phyloP scores from a whole-genome alignment of 2,113 vertebrate species.

The Mesoclemmys tuberculata region DNA sequence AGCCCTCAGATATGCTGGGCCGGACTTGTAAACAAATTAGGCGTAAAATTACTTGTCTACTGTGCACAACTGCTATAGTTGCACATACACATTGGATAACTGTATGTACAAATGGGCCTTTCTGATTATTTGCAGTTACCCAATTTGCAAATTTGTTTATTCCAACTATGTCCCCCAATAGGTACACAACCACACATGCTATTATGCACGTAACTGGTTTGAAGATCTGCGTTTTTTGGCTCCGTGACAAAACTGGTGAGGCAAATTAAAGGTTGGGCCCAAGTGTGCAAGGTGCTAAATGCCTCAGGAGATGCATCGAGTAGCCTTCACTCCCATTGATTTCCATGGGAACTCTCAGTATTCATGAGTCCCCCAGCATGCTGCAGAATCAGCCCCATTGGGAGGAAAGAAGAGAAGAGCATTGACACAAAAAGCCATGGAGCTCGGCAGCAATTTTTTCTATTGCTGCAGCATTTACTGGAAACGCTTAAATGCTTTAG shows the following conservation, averaged over 20 bases:
- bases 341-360: neutral
- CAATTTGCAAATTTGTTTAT: neutral
- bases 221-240: neutral
- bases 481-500: neutral
- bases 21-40: neutral
- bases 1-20: neutral
- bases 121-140: neutral
- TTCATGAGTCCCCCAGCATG: neutral
- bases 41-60: neutral
- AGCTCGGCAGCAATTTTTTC: neutral
- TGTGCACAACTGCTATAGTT: neutral
- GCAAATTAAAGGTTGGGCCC: neutral
- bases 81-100: neutral
- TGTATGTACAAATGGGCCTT: neutral
- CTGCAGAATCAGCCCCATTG: neutral
- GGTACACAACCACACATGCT: neutral
- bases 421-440: neutral
- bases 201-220: neutral
- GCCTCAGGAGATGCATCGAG: neutral
- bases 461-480: neutral
- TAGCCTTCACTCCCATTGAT: neutral
- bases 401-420: neutral
- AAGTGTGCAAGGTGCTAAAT: neutral
- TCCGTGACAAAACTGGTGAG: neutral
- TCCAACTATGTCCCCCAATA: neutral